Percentiles rank a stretch among this genome's conserved stretches.
phyloP scores from a whole-genome alignment of 2,113 vertebrate species.

The Bothrops jararaca region DNA sequence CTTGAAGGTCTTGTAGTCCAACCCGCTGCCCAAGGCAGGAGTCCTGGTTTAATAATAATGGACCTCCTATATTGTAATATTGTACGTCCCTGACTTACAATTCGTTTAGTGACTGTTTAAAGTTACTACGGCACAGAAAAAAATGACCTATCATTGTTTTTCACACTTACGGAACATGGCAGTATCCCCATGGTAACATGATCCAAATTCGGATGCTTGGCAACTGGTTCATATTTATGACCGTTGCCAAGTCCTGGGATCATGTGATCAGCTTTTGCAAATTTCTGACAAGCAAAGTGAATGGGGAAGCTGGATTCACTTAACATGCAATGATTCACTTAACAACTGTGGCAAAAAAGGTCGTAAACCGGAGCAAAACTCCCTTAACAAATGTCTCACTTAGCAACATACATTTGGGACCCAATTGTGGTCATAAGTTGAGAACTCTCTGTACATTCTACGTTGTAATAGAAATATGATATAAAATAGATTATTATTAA shows the following conservation, averaged over 20 bases:
- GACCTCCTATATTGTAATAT: too few species aligned
- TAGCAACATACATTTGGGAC: background rate
- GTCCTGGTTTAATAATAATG: background rate
- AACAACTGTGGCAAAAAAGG: too few species aligned
- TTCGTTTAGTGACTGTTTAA: background rate
- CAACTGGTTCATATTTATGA: background rate
- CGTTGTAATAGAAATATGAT: background rate
- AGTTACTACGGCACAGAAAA: background rate
- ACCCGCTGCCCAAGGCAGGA: background rate
- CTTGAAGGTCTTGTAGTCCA: background rate
- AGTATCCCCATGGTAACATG: background rate
- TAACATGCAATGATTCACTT: background rate
- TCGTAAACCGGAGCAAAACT: background rate
- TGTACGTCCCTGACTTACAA: too few species aligned
- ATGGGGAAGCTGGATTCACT: background rate
- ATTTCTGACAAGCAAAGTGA: background rate
- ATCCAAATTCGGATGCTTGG: background rate
- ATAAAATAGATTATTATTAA: background rate
- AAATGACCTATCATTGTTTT: background rate
- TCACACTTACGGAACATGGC: background rate
- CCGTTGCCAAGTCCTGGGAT: background rate
- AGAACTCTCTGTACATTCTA: background rate
- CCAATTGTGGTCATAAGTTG: background rate
- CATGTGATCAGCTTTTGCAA: background rate
- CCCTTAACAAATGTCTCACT: background rate